phyloP scores from a whole-genome alignment of 2,113 vertebrate species.

The Natator depressus region DNA sequence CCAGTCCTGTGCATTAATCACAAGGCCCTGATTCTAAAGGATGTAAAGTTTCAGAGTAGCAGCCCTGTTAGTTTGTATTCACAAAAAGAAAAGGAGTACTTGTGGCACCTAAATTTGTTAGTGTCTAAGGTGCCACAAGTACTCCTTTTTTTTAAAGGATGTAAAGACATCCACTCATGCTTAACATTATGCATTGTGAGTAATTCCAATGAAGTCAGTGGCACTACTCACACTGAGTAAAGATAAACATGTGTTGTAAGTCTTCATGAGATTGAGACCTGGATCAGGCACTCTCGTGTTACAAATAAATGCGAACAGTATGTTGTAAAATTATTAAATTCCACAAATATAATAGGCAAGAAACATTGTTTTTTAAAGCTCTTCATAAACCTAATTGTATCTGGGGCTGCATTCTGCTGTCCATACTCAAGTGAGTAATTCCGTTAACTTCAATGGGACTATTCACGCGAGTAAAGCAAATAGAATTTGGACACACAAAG shows the following conservation, averaged over 20 bases:
- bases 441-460: background rate
- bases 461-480: background rate
- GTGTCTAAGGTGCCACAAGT: no score
- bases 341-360: background rate
- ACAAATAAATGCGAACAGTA: background rate
- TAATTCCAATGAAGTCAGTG: background rate
- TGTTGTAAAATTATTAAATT: background rate
- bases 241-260: background rate
- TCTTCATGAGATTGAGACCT: background rate
- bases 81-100: no score
- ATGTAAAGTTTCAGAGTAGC: background rate
- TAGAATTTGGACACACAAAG: background rate
- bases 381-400: background rate
- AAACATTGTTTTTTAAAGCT: background rate
- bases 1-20: rapidly evolving
- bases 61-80: no score
- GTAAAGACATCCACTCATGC: background rate
- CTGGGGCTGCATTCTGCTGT: background rate
- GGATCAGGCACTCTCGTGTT: background rate
- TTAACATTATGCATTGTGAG: background rate
- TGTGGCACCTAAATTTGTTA: no score
- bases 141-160: background rate
- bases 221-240: background rate
- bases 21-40: background rate
- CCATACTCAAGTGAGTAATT: background rate